Conservation (phyloP, 2,888 invertebrate genomes). For the Eulithis prunata region DNA sequence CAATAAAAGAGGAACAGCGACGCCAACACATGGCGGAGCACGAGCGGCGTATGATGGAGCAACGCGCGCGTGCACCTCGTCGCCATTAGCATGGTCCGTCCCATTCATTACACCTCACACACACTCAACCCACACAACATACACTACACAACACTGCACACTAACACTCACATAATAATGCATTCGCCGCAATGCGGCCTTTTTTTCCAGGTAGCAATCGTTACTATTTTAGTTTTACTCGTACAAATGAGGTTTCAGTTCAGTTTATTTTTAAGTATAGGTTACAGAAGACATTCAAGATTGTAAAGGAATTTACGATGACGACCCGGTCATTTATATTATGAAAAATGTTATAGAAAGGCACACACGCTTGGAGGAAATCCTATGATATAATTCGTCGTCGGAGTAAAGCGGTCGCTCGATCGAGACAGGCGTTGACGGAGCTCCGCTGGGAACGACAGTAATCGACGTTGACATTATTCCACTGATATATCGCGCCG, state of each 20-base stretch:
- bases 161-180: conserved; percentile 47
- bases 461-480: conserved; percentile 53
- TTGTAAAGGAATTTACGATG: conserved; percentile 53
- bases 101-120: conserved; percentile 41
- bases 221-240: conserved; percentile 49
- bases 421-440: conserved; percentile 57
- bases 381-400: conserved; percentile 79
- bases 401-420: conserved; percentile 72
- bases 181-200: conserved; percentile 61
- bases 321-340: conserved; percentile 67
- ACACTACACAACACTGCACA: conserved; percentile 31
- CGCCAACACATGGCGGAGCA: conserved; percentile 94
- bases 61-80: conserved; percentile 82
- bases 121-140: conserved; percentile 20
- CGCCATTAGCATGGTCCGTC: conserved; percentile 83
- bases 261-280: conserved; percentile 62
- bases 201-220: conserved; percentile 69
- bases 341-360: conserved; percentile 83
- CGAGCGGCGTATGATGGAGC: conserved; percentile 90
- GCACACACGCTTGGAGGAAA: conserved; percentile 79
- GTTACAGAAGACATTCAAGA: conserved; percentile 51
- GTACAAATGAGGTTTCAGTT: conserved; percentile 56
- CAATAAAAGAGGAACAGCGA: conserved; percentile 94
- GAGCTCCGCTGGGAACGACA: conserved; percentile 54
- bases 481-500: conserved; percentile 21